Percentiles rank a stretch among this genome's conserved stretches.
Conservation (phyloP, 2,797 vertebrate genomes). For the Epinephelus malabaricus region DNA sequence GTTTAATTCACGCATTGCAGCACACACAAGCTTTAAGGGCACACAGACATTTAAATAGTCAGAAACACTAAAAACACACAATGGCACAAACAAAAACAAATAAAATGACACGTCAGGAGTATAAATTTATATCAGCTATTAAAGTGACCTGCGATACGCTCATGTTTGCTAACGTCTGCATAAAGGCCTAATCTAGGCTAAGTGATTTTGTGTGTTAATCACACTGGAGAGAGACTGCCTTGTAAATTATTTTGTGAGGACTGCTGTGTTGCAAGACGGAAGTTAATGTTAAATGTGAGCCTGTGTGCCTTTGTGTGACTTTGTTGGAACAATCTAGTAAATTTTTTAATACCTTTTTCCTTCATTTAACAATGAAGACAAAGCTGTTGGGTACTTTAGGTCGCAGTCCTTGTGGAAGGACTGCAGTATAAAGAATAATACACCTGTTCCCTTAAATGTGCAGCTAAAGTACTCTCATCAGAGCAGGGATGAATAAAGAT, state of each 20-base stretch:
- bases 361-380: constrained; percentile 16
- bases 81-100: not conserved
- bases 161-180: constrained; percentile 11
- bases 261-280: not conserved
- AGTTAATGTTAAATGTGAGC: constrained; percentile 22
- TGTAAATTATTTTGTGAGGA: constrained; percentile 23
- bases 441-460: constrained; percentile 7
- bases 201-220: constrained; percentile 33
- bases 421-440: not conserved
- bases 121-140: constrained; percentile 7
- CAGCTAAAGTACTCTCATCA: not conserved
- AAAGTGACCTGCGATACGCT: not conserved
- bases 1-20: not conserved
- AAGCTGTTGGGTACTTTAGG: constrained; percentile 2
- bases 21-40: not conserved
- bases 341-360: constrained; percentile 28
- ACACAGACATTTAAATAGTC: not conserved
- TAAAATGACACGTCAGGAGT: not conserved
- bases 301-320: not conserved
- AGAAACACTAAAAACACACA: not conserved
- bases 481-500: not conserved
- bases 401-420: not conserved
- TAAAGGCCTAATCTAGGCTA: constrained; percentile 15
- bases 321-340: constrained; percentile 25
- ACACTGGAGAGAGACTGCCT: not conserved